Percentiles rank a stretch among this genome's conserved stretches.
Conservation (phyloP, 1,140 invertebrate species). For the Rhopalosiphum maidis region DNA sequence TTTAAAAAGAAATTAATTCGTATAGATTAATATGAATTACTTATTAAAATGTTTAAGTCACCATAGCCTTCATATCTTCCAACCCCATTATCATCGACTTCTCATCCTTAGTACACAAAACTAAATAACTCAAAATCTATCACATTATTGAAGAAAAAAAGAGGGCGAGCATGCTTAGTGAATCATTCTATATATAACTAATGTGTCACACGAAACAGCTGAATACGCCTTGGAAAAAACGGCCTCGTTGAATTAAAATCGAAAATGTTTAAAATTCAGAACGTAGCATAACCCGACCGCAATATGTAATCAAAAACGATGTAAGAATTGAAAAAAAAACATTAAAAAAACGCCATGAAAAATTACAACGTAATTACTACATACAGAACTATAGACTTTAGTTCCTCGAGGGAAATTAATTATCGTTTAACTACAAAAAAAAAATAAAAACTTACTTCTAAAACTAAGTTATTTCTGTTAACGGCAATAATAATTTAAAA, state of each 20-base stretch:
- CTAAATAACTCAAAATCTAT: too few relatives aligned
- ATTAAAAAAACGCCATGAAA: not conserved
- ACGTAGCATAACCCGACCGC: not conserved
- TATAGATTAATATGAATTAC: too few relatives aligned
- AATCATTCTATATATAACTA: not conserved
- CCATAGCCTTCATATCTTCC: too few relatives aligned
- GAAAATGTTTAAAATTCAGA: not conserved
- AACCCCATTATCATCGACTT: too few relatives aligned
- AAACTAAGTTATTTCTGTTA: not conserved
- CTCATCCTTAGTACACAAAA: too few relatives aligned
- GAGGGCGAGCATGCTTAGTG: too few relatives aligned
- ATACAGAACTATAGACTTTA: not conserved
- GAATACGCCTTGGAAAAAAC: not conserved
- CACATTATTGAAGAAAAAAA: too few relatives aligned
- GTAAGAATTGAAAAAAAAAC: not conserved
- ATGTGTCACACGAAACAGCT: not conserved
- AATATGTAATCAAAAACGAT: not conserved
- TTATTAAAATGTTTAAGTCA: too few relatives aligned
- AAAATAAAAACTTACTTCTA: not conserved
- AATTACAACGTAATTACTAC: slow-evolving; percentile 11
- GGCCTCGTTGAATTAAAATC: not conserved
- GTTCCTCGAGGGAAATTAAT: not conserved
- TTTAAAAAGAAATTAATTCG: too few relatives aligned
- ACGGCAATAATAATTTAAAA: not conserved
- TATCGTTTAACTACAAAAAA: not conserved